phyloP scores from a whole-genome alignment of 2,113 vertebrate species.

The Brachirus orientalis region DNA sequence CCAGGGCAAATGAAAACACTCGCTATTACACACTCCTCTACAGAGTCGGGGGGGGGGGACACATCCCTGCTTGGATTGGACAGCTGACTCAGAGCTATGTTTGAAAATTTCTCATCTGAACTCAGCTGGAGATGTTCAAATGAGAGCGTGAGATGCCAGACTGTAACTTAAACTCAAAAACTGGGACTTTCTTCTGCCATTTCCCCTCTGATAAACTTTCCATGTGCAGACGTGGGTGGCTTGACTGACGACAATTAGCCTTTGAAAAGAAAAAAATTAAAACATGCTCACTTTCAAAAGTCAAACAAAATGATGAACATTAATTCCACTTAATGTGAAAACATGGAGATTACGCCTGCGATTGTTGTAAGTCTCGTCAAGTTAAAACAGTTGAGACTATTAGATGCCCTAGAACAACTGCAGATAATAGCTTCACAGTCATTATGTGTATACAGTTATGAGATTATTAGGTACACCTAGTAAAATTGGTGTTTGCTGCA shows the following conservation, averaged over 20 bases:
- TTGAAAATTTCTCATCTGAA: slow-evolving; percentile 67
- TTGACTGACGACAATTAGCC: neutral
- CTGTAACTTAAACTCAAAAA: slow-evolving; percentile 1
- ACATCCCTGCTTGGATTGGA: slow-evolving; percentile 68
- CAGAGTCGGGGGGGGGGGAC: slow-evolving; percentile 21
- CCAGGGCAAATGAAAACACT: slow-evolving; percentile 80
- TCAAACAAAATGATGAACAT: slow-evolving; percentile 12
- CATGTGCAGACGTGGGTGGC: neutral
- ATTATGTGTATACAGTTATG: neutral
- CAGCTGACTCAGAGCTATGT: slow-evolving; percentile 72
- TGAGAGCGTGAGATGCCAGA: slow-evolving; percentile 21
- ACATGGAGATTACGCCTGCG: neutral
- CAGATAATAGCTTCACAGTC: slow-evolving; percentile 7
- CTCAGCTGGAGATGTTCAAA: slow-evolving; percentile 60
- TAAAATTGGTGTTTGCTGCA: neutral
- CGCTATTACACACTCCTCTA: slow-evolving; percentile 66
- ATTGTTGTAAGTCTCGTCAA: neutral
- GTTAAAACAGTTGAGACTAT: neutral
- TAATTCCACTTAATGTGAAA: slow-evolving; percentile 10
- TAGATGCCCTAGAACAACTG: neutral
- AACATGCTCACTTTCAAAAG: slow-evolving; percentile 9
- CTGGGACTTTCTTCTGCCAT: neutral
- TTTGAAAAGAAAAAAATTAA: slow-evolving; percentile 30
- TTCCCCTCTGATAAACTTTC: neutral
- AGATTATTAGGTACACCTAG: neutral